Conservation (phyloP, 2,888 invertebrate species). For the Cosmia pyralina region DNA sequence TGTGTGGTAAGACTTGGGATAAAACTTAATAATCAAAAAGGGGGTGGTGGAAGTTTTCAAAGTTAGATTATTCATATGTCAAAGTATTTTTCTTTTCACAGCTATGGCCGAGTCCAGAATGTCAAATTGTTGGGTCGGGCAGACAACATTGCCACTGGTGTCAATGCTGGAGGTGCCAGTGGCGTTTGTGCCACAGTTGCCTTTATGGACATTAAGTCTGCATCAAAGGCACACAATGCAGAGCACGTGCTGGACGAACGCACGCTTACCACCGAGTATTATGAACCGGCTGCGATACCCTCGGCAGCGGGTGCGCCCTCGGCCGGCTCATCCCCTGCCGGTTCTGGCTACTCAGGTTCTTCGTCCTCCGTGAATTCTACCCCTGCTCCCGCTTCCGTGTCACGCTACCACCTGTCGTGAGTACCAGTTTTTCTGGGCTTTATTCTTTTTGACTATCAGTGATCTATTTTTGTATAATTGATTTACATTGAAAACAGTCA, state of each 20-base stretch:
- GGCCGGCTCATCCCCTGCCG: conserved; percentile 89
- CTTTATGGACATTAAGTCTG: conserved; percentile 99
- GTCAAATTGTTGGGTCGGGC: conserved; percentile 96
- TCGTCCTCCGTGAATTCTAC: conserved; percentile 91
- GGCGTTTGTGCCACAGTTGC: conserved; percentile 96
- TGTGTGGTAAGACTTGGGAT: conserved; percentile 33
- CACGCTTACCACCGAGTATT: conserved; percentile 96
- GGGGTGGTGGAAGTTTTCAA: conserved; percentile 53
- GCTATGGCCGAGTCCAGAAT: conserved; percentile 99
- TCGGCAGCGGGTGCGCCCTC: conserved; percentile 90
- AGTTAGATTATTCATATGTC: conserved; percentile 66
- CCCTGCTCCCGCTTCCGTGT: conserved; percentile 82
- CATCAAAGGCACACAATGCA: conserved; percentile 97
- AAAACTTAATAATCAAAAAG: conserved; percentile 18
- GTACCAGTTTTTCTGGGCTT: conserved; percentile 73
- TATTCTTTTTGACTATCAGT: conserved; percentile 49
- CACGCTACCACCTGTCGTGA: conserved; percentile 88
- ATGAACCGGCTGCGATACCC: conserved; percentile 95
- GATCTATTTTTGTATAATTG: conserved; percentile 48
- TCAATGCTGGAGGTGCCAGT: conserved; percentile 88
- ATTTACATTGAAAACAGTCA: background rate
- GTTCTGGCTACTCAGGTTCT: conserved; percentile 91
- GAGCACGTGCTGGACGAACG: conserved; percentile 97
- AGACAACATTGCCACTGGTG: conserved; percentile 88
- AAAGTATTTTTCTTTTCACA: conserved; percentile 86